Evolutionary conservation across 2,888 invertebrate species (phyloP).

Genomic region (Patella caerulea): DNA sequence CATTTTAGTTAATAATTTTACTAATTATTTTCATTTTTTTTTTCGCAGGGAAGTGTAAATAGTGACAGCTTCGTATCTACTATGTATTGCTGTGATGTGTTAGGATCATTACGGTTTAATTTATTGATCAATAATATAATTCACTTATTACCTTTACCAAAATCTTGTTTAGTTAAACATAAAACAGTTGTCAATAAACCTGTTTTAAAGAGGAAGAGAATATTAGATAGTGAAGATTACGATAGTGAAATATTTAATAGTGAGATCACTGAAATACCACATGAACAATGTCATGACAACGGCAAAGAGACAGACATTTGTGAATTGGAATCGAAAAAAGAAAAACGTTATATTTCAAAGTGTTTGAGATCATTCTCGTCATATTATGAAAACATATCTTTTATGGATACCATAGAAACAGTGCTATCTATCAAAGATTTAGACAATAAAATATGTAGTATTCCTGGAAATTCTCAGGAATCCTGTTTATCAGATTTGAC

Average conservation of each 20-base stretch:
- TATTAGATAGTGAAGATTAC: constrained; percentile 60
- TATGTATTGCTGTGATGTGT: background rate
- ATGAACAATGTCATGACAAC: background rate
- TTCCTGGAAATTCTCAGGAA: background rate
- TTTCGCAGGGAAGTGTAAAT: background rate
- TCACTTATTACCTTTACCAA: background rate
- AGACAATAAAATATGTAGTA: background rate
- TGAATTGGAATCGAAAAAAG: constrained; percentile 8
- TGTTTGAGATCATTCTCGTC: constrained; percentile 40
- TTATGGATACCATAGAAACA: constrained; percentile 35
- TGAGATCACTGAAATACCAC: constrained; percentile 10
- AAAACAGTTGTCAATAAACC: constrained; percentile 19
- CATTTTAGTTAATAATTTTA: too few relatives aligned
- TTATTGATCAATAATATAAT: background rate
- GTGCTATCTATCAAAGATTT: background rate
- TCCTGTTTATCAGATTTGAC: background rate
- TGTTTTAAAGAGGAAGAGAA: constrained; percentile 21
- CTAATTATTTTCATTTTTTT: background rate
- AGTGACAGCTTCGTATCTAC: background rate
- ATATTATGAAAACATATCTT: constrained; percentile 49
- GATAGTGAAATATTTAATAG: constrained; percentile 36
- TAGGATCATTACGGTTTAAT: constrained; percentile 4
- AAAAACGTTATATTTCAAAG: constrained; percentile 22
- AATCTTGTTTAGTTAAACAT: background rate
- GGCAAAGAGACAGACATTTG: background rate